Base-by-base conservation (phyloP, 2,113 vertebrate species). In the Cyprinodon variegatus region DNA sequence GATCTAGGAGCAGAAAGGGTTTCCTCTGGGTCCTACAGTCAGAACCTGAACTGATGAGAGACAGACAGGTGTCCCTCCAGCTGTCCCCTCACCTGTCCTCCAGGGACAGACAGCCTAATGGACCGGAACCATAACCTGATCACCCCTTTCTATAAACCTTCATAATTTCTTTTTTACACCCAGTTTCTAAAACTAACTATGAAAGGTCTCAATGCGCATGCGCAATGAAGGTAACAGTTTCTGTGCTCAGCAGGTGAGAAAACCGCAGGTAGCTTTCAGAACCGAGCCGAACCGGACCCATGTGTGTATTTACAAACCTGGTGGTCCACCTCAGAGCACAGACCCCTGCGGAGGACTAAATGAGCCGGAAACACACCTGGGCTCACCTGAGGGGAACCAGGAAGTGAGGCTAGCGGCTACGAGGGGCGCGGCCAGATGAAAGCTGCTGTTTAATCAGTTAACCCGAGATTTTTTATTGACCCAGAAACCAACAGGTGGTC, bases 341-440 rank as follows among this genome's bases (percentile, higher is more conserved):
- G 7, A 50, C 14, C 14, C 7, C n/a, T 4, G 7, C 50, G n/a
- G 50, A 9, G 39, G 6, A 9, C 5, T 11, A 3, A 15, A 29
- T 9, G 11, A 38, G 15, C 39, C 5, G 17, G 17, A 20, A 50
- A 6, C 69, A 77, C 87, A 90, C 91, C 92, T 94, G 91, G 70
- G 29, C 81, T 88, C 88, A 91, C 90, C 91, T 93, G 84, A 41
- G 68, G 48, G 62, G 45, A 88, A 89, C 64, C 93, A 92, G 93
- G 92, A 94, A 94, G 91, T 85, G 76, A 83, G 82, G 85, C 78
- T 83, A 12, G 38, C 75, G n/a, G 11, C 38, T 39, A 8, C 15
- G 29, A 45, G 59, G 53, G 76, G 84, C 39, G 29, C 65, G 39
- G 1, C 20, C 8, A 39, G 53, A 43, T 13, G 0, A 46, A 3